Percentiles rank a stretch among this genome's conserved stretches.
These are phyloP conservation scores for Epizoanthus illoricatus DNA, from an alignment of 92 coral and sea anemone species.

Conservation along the genomic window DNA sequence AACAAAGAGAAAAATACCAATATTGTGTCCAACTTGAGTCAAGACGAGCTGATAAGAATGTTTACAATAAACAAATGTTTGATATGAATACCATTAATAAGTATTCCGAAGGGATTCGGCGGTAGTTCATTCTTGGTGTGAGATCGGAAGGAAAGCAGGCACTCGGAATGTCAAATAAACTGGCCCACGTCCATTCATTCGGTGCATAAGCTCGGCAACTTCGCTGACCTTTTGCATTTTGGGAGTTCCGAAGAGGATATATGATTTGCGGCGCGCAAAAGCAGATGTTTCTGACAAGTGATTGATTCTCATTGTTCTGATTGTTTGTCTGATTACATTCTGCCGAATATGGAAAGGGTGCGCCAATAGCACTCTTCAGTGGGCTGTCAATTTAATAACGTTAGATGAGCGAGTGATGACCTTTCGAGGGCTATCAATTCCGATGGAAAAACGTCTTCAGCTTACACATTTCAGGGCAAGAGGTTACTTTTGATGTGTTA, in stretches of 20 bases:
- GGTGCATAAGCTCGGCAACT: too few species aligned
- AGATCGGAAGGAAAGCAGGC: background rate
- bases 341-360: conserved; percentile 75
- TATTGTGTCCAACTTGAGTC: background rate
- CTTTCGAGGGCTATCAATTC: conserved; percentile 16
- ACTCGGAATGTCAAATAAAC: background rate
- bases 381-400: conserved; percentile 60
- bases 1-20: background rate
- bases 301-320: conserved; percentile 48
- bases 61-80: conserved; percentile 8
- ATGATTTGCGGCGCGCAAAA: background rate
- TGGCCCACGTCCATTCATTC: background rate
- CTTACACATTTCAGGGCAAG: conserved; percentile 1
- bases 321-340: conserved; percentile 54
- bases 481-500: conserved; percentile 25
- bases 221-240: background rate
- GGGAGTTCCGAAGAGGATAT: background rate
- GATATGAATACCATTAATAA: background rate
- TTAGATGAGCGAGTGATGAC: conserved; percentile 38
- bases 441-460: conserved; percentile 28
- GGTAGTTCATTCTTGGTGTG: background rate
- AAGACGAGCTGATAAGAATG: background rate
- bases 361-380: conserved; percentile 39
- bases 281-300: conserved; percentile 34
- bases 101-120: background rate